These are phyloP conservation scores for Euleptes europaea DNA, from an alignment of 2,113 vertebrate genomes.

Conservation along the genomic window DNA sequence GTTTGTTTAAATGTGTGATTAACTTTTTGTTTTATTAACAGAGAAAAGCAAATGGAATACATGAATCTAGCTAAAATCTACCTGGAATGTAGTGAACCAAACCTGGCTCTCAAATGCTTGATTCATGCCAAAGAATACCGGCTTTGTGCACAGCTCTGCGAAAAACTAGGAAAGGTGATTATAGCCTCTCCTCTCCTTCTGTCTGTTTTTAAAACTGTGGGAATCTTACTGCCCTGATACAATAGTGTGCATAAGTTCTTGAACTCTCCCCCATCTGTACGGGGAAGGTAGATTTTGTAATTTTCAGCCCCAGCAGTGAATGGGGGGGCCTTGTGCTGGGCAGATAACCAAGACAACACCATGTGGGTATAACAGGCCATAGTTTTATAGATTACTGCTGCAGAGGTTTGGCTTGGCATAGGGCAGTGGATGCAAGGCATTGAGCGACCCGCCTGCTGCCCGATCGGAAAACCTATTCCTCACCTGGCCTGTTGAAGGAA, in stretches of 20 bases:
- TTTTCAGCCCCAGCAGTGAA: too few species aligned
- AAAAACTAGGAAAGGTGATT: slow-evolving; percentile 79
- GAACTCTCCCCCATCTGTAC: too few species aligned
- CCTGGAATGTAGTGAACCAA: slow-evolving; percentile 77
- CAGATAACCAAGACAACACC: too few species aligned
- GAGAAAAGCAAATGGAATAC: slow-evolving; percentile 81
- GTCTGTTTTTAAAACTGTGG: not conserved
- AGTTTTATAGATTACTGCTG: too few species aligned
- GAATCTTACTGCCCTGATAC: accelerated
- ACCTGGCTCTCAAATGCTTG: slow-evolving; percentile 80
- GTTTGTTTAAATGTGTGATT: not conserved
- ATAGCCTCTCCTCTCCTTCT: not conserved
- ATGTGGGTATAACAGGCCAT: too few species aligned
- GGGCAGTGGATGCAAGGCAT: too few species aligned
- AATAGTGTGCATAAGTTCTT: not conserved
- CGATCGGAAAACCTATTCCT: too few species aligned
- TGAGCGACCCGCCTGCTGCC: too few species aligned
- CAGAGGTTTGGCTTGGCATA: too few species aligned
- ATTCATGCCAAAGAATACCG: slow-evolving; percentile 76
- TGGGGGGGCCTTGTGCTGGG: too few species aligned
- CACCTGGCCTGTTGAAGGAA: too few species aligned
- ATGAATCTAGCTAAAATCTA: slow-evolving; percentile 80
- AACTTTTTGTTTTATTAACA: slow-evolving; percentile 42
- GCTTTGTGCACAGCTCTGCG: slow-evolving; percentile 78
- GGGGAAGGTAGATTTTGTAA: too few species aligned